phyloP scores from a whole-genome alignment of 2,113 vertebrate species.

The Todiramphus saurophagus region DNA sequence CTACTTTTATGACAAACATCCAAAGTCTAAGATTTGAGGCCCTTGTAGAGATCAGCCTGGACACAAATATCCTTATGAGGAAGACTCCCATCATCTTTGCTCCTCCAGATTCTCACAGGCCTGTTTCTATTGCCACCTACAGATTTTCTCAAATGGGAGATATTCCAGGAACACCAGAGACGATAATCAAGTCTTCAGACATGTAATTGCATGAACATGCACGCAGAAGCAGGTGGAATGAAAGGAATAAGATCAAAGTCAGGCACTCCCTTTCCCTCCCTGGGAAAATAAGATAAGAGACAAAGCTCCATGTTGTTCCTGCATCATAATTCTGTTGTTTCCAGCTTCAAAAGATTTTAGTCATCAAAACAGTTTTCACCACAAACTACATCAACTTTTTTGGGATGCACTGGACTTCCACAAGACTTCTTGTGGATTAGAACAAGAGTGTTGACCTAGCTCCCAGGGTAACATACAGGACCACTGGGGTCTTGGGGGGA shows the following conservation, averaged over 20 bases:
- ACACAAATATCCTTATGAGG: neutral
- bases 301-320: neutral
- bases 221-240: neutral
- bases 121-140: neutral
- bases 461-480: rapidly evolving
- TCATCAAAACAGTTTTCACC: neutral
- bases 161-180: constrained; percentile 14
- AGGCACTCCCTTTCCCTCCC: constrained; percentile 16
- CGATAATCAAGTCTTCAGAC: constrained; percentile 8
- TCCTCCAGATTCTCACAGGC: neutral
- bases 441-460: neutral
- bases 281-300: constrained; percentile 16
- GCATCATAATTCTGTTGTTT: neutral
- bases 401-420: neutral
- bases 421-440: neutral
- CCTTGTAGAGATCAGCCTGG: neutral
- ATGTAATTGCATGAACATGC: neutral
- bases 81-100: neutral
- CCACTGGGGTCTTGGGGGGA: rapidly evolving
- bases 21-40: neutral
- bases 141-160: neutral
- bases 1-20: neutral
- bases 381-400: neutral
- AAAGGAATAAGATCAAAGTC: constrained; percentile 37
- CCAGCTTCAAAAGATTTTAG: neutral